These are phyloP conservation scores for Scaptomyza hsui DNA, from an alignment of 1,140 invertebrate genomes.

Conservation along the genomic window DNA sequence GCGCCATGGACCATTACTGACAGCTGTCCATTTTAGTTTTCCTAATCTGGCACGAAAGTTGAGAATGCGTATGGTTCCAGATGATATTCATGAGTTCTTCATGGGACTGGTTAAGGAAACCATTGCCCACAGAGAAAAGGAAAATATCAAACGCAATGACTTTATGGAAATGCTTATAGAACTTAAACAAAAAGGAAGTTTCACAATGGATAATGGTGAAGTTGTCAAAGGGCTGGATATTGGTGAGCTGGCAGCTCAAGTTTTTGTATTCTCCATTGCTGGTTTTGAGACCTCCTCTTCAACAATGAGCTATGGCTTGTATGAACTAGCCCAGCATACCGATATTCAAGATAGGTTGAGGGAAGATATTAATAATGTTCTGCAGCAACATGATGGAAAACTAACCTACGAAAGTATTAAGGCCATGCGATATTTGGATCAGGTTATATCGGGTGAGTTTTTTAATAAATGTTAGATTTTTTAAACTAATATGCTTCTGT, in stretches of 20 bases:
- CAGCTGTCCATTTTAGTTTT: slow-evolving; percentile 51
- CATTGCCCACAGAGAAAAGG: slow-evolving; percentile 84
- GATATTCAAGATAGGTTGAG: slow-evolving; percentile 84
- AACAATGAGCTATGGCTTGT: slow-evolving; percentile 84
- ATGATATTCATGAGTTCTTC: slow-evolving; percentile 85
- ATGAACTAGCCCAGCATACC: slow-evolving; percentile 84
- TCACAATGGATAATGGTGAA: slow-evolving; percentile 61
- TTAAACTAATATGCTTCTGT: too few species aligned
- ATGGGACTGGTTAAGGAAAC: slow-evolving; percentile 84
- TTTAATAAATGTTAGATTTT: too few species aligned
- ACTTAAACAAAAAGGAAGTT: slow-evolving; percentile 75
- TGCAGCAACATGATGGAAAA: slow-evolving; percentile 84
- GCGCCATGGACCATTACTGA: slow-evolving; percentile 40
- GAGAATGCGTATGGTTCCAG: slow-evolving; percentile 51
- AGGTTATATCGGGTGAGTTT: slow-evolving; percentile 84
- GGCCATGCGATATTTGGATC: slow-evolving; percentile 86
- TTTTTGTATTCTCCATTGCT: slow-evolving; percentile 87
- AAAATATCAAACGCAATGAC: slow-evolving; percentile 85
- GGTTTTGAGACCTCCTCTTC: slow-evolving; percentile 86
- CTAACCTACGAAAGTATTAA: slow-evolving; percentile 86
- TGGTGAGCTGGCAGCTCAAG: slow-evolving; percentile 84
- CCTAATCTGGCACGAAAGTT: slow-evolving; percentile 47
- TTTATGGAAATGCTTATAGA: slow-evolving; percentile 86
- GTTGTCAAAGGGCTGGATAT: slow-evolving; percentile 49
- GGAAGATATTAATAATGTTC: slow-evolving; percentile 83